These are phyloP conservation scores for Drosophila ezoana DNA, from an alignment of 2,888 invertebrate genomes.

Conservation along the genomic window DNA sequence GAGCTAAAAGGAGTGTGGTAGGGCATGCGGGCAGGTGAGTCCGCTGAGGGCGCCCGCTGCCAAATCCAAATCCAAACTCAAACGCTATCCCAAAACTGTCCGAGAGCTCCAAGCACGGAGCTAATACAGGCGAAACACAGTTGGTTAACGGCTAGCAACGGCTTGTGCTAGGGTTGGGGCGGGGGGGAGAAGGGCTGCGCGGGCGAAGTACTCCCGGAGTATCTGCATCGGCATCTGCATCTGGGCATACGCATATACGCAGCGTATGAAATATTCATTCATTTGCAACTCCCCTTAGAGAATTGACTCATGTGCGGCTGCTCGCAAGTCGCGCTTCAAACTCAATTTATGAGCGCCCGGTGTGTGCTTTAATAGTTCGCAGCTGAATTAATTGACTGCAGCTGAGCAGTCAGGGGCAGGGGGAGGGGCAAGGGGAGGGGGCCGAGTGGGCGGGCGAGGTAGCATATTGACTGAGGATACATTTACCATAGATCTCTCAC, in stretches of 20 bases:
- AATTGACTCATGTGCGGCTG: conserved; percentile 70
- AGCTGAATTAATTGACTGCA: conserved; percentile 79
- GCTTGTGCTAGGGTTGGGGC: not conserved
- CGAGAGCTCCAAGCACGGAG: conserved; percentile 52
- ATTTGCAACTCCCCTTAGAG: conserved; percentile 75
- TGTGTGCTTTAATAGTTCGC: conserved; percentile 81
- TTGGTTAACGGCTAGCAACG: conserved; percentile 27
- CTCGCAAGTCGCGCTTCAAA: conserved; percentile 63
- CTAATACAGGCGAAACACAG: conserved; percentile 51
- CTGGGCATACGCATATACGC: conserved; percentile 40
- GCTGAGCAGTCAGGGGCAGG: conserved; percentile 22
- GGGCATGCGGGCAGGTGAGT: conserved; percentile 61
- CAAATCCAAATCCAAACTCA: conserved; percentile 28
- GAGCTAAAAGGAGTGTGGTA: conserved; percentile 3
- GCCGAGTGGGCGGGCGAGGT: too few species aligned
- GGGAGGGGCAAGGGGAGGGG: not conserved
- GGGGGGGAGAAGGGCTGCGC: not conserved
- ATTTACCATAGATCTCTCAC: conserved; percentile 72
- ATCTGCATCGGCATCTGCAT: conserved; percentile 44
- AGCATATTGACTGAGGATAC: conserved; percentile 43
- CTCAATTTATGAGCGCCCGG: conserved; percentile 79
- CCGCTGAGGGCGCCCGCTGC: conserved; percentile 21
- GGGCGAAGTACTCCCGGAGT: conserved; percentile 1
- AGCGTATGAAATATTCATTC: conserved; percentile 79
- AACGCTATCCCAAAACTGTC: conserved; percentile 33